phyloP scores from a whole-genome alignment of 2,113 vertebrate species.

The Lutjanus erythropterus region DNA sequence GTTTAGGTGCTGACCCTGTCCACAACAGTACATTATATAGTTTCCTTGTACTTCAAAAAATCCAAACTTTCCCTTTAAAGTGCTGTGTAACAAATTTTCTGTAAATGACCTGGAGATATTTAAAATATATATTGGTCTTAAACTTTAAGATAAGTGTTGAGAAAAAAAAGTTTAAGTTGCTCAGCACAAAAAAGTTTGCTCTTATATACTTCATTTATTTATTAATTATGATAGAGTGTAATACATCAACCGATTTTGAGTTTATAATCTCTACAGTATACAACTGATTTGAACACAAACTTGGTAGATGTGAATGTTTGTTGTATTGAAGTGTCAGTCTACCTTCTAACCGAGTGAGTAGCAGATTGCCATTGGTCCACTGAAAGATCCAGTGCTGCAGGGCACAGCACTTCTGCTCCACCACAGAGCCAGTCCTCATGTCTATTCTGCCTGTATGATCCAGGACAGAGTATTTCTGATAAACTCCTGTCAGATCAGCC shows the following conservation, averaged over 20 bases:
- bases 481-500: slow-evolving; percentile 87
- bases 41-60: too few species aligned
- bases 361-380: slow-evolving; percentile 97
- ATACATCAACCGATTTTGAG: neutral
- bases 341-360: slow-evolving; percentile 95
- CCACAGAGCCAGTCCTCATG: slow-evolving; percentile 78
- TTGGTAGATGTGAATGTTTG: neutral
- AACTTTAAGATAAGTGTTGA: neutral
- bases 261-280: neutral
- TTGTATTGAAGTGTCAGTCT: slow-evolving; percentile 16
- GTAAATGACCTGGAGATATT: neutral
- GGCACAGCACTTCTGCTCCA: slow-evolving; percentile 91
- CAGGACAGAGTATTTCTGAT: slow-evolving; percentile 86
- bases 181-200: neutral
- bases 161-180: neutral
- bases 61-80: too few species aligned
- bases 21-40: too few species aligned
- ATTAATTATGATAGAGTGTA: neutral
- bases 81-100: neutral
- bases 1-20: too few species aligned
- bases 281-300: neutral
- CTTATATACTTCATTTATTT: neutral
- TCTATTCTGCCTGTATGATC: slow-evolving; percentile 75
- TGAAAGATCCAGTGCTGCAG: slow-evolving; percentile 98
- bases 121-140: neutral